A percentile compares a stretch with the other conserved stretches of the same genome.
These are phyloP conservation scores for Centrocercus urophasianus DNA, from an alignment of 2,113 vertebrate species.

Conservation along the genomic window DNA sequence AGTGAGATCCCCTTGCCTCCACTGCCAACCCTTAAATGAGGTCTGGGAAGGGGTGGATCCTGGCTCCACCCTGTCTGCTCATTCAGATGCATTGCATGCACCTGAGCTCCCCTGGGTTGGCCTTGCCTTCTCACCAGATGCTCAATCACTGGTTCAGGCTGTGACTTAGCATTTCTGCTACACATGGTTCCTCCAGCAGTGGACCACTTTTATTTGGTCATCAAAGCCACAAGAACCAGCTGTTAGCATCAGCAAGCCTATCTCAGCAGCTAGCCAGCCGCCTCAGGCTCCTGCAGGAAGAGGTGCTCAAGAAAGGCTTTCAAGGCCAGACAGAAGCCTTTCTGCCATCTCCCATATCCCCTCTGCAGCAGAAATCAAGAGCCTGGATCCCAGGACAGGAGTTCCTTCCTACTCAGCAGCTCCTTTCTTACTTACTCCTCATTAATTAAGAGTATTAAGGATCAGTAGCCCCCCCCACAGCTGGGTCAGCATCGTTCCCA, in stretches of 20 bases:
- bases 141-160: no score
- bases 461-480: not conserved
- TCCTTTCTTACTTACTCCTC: not conserved
- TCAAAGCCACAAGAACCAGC: not conserved
- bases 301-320: not conserved
- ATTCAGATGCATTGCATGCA: no score
- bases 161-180: no score
- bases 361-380: not conserved
- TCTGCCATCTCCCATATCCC: not conserved
- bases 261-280: not conserved
- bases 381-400: not conserved
- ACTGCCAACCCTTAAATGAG: no score
- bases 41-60: no score
- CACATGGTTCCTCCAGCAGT: not conserved
- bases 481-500: not conserved
- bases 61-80: no score
- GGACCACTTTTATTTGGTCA: not conserved
- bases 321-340: not conserved
- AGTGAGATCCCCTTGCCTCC: no score
- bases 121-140: no score
- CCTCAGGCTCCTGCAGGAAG: not conserved
- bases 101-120: no score
- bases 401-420: not conserved
- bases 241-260: not conserved
- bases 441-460: not conserved